Conservation (phyloP, 2,113 vertebrate genomes). For the Rhabdornis inornatus region DNA sequence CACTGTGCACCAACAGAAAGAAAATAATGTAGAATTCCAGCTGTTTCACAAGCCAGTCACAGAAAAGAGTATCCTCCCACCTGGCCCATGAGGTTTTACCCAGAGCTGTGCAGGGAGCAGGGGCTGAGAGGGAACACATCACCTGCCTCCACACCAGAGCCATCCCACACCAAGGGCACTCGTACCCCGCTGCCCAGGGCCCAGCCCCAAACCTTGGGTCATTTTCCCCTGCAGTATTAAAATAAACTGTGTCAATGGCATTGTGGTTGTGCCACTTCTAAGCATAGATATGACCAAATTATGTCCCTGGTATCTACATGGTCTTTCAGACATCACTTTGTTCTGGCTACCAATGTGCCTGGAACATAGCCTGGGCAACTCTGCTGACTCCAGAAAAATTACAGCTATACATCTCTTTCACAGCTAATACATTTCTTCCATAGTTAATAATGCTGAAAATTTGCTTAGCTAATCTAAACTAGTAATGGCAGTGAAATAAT, state of each 20-base stretch:
- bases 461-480: neutral
- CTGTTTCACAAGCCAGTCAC: neutral
- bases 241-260: neutral
- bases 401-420: neutral
- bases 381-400: neutral
- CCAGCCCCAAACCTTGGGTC: neutral
- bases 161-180: neutral
- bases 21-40: neutral
- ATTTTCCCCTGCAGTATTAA: neutral
- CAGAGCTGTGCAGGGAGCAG: neutral
- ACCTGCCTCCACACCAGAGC: too few species aligned
- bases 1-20: neutral
- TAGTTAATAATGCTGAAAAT: neutral
- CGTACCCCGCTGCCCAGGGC: neutral
- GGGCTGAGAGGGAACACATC: neutral
- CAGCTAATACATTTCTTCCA: neutral
- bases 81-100: neutral
- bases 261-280: neutral
- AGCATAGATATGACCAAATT: neutral
- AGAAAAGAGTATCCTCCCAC: neutral
- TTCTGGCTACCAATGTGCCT: neutral
- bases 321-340: neutral
- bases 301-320: neutral
- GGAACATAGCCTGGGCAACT: neutral
- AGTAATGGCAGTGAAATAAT: neutral